Evolutionary conservation across 1,140 invertebrate species (phyloP), one percentile per base, ranked within the genome.

Genomic region (Riptortus pedestris): DNA sequence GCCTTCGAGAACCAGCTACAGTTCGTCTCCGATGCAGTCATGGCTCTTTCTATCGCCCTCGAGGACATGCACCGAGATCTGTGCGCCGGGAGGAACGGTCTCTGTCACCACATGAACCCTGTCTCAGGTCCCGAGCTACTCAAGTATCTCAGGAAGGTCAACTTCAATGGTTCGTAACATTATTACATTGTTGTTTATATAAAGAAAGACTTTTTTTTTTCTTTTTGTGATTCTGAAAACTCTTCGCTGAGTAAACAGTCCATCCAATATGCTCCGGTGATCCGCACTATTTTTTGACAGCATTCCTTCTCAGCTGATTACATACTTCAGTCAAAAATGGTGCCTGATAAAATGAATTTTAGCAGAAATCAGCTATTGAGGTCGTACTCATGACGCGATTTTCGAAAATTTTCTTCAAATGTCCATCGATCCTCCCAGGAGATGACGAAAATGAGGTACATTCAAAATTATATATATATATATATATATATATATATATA

Each of bases 21-120:
- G 74, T 95, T 94, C 73, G 91, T 95, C 26, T 90, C 87, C 27
- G 91, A 95, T 74, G 91, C 92, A 24, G 91, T 94, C 0, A 85
- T 93, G 84, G 89, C 90, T 2, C 93, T 95, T 73, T 91, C 88
- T 26, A 85, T 91, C 70, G 90, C 91, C 57, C 83, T 95, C 68
- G 62, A 68, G 11, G 84, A 90, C 68, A 93, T 96, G 88, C 92
- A 96, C 71, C 71, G 69, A 11, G 84, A 86, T 33, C 71, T 90
- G 16, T 96, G 93, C 72, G 79, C 28, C 68, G 26, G 52, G 1
- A 58, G 83, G 1, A 75, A 79, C 0, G 90, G 91, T n/a, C 77
- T 95, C 1, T 96, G 93, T 74, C 81, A 85, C 5, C 81, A 83
- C 29, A 95, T 96, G 91, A 84, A 86, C 69, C 91, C 91, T 0